Evolutionary conservation across 2,113 vertebrate genomes (phyloP).

Genomic region (Indicator indicator): DNA sequence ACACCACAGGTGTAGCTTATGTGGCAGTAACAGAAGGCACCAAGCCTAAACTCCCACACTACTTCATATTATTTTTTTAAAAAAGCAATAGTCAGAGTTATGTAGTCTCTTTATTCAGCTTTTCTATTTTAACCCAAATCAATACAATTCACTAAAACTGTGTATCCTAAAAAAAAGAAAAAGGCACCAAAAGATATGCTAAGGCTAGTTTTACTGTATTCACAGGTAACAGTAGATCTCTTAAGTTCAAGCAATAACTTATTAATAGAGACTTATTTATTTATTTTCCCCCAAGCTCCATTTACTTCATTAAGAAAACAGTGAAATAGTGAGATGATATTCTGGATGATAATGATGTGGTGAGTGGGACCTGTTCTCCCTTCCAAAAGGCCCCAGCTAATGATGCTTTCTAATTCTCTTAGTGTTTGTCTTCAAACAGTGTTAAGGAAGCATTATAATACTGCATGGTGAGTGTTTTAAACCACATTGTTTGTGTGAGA

Average conservation of each 20-base stretch:
- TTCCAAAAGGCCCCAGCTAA: not conserved
- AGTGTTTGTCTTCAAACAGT: constrained; percentile 2
- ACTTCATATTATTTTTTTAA: no score
- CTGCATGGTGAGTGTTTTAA: constrained; percentile 28
- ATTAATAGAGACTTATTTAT: not conserved
- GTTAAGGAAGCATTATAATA: not conserved
- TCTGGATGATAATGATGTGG: not conserved
- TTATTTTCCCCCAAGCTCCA: not conserved
- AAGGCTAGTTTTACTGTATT: not conserved
- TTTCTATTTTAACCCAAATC: not conserved
- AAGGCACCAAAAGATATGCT: not conserved
- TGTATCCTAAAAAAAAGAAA: not conserved
- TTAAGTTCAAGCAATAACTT: not conserved
- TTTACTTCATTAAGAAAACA: not conserved
- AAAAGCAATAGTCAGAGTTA: no score
- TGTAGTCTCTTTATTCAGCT: not conserved
- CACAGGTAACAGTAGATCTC: not conserved
- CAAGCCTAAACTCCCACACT: no score
- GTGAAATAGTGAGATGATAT: not conserved
- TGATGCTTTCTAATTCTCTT: not conserved
- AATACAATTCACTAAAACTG: not conserved
- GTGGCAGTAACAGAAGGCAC: no score
- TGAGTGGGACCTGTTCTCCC: not conserved
- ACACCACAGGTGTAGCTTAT: no score
- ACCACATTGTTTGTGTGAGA: not conserved